Evolutionary conservation across 2,797 vertebrate species (phyloP), one percentile per base, ranked within the genome.

Genomic region (Sebastes taczanowskii): DNA sequence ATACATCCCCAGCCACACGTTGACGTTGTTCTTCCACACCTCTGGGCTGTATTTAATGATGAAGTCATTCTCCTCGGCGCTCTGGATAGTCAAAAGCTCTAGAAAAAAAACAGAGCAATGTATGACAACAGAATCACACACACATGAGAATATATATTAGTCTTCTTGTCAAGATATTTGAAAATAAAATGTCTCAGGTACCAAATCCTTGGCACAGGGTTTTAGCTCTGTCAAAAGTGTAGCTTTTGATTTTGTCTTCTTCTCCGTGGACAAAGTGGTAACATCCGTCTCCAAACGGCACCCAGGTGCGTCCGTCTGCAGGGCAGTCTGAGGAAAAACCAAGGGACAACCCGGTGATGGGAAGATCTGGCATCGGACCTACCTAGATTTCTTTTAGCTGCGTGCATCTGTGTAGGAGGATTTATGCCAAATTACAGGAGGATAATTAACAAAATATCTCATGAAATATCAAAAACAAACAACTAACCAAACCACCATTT

Each of bases 1-100:
- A 91, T 95, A 96, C 94, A 98, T 95, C 83, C 96, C 97, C 74
- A 98, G 93, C 89, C 97, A 95, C 60, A 98, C 79, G 35, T 95
- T 94, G 73, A 93, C 92, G 1, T 84, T 89, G 46, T 78, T 91
- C 80, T 97, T 97, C 97, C 97, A 97, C 81, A 96, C 95, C 2
- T 90, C 27, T 13, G 93, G 91, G 74, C 96, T 95, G 88, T 95
- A 96, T 2, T 95, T 89, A 32, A 96, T 55, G 60, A 97, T 81
- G 87, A 95, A 95, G 35, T 91, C 76, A 89, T 97, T 98, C 88
- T 97, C 97, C 71, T 95, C 93, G 5, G 92, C 86, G 53, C 91
- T 97, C 78, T 95, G 94, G 83, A 98, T 92, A 11, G 94, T 96
- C 93, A 98, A 80, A 82, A 98, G 94, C 56, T 95, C 96, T 95